These are phyloP conservation scores for Channallabes apus DNA, from an alignment of 2,797 vertebrate genomes.

Conservation along the genomic window DNA sequence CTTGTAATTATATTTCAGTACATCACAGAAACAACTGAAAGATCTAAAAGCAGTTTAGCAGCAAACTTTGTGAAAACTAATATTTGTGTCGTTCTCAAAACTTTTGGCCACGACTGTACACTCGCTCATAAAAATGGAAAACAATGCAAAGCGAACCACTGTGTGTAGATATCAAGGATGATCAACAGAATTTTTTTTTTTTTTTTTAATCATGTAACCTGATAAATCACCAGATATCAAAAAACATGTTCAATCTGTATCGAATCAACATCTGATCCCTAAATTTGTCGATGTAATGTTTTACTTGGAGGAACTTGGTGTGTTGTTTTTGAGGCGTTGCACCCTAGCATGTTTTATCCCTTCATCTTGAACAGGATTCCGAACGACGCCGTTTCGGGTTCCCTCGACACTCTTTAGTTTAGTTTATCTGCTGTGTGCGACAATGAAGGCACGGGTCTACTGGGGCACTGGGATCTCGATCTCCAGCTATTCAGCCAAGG, in stretches of 20 bases:
- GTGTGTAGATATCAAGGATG: no score
- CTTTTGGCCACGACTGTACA: no score
- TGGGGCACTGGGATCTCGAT: background rate
- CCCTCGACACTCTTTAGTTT: slow-evolving; percentile 22
- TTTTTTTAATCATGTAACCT: no score
- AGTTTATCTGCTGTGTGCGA: background rate
- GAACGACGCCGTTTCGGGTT: slow-evolving; percentile 15
- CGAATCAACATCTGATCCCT: background rate
- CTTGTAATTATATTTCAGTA: no score
- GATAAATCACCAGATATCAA: no score
- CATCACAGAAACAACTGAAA: no score
- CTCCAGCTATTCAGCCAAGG: background rate
- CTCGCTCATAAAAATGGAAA: no score
- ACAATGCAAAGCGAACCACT: no score
- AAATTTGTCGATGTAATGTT: background rate
- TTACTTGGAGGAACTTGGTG: slow-evolving; percentile 37
- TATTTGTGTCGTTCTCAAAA: no score
- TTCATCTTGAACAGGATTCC: slow-evolving; percentile 22
- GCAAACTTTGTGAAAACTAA: no score
- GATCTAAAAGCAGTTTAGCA: no score
- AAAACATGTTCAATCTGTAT: background rate
- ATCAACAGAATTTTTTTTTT: no score
- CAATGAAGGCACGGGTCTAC: background rate
- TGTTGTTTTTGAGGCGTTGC: background rate
- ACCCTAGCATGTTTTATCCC: background rate